phyloP scores from a whole-genome alignment of 2,113 vertebrate genomes.

The Choloepus hoffmanni region DNA sequence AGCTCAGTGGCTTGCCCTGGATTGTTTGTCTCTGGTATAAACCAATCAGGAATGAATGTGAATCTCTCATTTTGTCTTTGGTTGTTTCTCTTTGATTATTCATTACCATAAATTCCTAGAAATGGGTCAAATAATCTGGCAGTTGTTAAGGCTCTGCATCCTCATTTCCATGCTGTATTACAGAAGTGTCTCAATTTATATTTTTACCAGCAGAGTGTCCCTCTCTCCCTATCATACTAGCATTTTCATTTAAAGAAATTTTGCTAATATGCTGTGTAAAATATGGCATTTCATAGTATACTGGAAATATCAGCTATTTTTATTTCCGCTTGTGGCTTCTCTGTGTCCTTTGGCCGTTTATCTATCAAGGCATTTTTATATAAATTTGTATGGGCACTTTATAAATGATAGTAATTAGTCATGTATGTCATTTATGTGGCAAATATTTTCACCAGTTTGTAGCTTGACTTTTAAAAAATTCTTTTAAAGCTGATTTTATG shows the following conservation, averaged over 20 bases:
- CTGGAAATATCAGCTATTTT: background rate
- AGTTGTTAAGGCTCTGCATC: conserved; percentile 8
- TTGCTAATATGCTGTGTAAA: background rate
- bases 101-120: background rate
- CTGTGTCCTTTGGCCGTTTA: background rate
- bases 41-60: background rate
- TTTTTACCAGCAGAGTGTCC: background rate
- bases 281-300: background rate
- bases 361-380: background rate
- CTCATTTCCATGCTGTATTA: background rate
- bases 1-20: background rate
- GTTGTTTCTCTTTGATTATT: background rate
- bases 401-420: background rate
- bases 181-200: background rate
- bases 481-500: background rate
- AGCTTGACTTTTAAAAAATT: conserved; percentile 10
- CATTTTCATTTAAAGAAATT: background rate
- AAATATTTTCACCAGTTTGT: conserved; percentile 43
- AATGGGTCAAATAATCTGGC: background rate
- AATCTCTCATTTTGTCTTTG: conserved; percentile 13
- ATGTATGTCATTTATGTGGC: background rate
- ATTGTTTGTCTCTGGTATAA: background rate
- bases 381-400: background rate
- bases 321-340: conserved; percentile 25
- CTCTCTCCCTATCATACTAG: background rate